Evolutionary conservation across 2,888 invertebrate species (phyloP).

Genomic region (Nipponacmea schrenckii): DNA sequence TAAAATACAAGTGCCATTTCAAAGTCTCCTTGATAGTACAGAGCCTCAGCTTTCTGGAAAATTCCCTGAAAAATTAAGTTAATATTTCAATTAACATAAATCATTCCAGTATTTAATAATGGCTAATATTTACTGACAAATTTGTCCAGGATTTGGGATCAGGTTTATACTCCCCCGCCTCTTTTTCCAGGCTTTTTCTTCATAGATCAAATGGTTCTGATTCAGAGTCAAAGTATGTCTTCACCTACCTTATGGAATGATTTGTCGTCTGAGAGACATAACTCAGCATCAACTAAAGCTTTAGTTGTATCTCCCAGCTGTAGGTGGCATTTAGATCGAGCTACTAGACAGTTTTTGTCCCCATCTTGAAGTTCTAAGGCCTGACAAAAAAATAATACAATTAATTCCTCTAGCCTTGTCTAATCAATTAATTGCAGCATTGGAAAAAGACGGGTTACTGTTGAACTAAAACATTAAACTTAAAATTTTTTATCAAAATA

Average conservation of each 20-base stretch:
- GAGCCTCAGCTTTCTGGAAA: conserved; percentile 90
- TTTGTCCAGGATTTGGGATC: no score
- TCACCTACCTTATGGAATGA: conserved; percentile 59
- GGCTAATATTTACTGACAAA: no score
- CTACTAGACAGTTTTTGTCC: conserved; percentile 87
- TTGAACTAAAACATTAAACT: no score
- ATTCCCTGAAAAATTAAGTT: conserved; percentile 72
- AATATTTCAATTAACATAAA: no score
- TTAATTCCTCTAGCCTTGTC: no score
- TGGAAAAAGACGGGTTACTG: not conserved
- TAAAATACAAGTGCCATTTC: conserved; percentile 93
- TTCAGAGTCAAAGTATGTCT: no score
- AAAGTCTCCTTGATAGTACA: conserved; percentile 92
- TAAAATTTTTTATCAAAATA: no score
- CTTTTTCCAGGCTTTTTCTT: no score
- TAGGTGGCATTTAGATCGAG: conserved; percentile 89
- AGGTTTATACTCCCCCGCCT: no score
- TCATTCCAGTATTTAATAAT: no score
- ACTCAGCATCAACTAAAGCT: conserved; percentile 86
- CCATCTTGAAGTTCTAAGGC: conserved; percentile 84
- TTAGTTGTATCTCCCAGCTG: conserved; percentile 87
- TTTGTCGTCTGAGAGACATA: conserved; percentile 74
- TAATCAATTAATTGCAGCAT: not conserved
- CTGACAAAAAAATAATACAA: conserved; percentile 35
- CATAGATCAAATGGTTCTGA: not conserved